A percentile compares a stretch with the other conserved stretches of the same genome.
Evolutionary conservation across 2,888 invertebrate species (phyloP).

Genomic region (Tuberolachnus salignus): DNA sequence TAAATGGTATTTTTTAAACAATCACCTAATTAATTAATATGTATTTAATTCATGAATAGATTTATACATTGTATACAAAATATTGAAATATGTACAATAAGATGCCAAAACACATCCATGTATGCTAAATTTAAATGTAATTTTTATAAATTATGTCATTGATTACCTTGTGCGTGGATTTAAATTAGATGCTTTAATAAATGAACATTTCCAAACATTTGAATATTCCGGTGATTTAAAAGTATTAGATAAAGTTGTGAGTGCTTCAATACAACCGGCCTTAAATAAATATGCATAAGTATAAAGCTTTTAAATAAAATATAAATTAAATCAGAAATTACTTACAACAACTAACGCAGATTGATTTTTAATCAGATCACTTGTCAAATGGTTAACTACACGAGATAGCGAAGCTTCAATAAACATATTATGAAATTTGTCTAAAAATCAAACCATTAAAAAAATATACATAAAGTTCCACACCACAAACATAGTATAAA

Average conservation of each 20-base stretch:
- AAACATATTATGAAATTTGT: slow-evolving; percentile 13
- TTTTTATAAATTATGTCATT: not conserved
- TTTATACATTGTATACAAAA: too few relatives aligned
- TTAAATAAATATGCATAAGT: slow-evolving; percentile 10
- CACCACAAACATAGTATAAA: not conserved
- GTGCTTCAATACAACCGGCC: slow-evolving; percentile 71
- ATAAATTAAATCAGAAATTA: not conserved
- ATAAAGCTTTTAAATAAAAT: not conserved
- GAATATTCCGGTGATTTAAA: slow-evolving; percentile 74
- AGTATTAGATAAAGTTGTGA: slow-evolving; percentile 70
- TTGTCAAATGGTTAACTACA: slow-evolving; percentile 36
- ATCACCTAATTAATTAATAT: too few relatives aligned
- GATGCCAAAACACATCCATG: too few relatives aligned
- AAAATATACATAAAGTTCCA: not conserved
- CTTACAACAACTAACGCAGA: slow-evolving; percentile 39
- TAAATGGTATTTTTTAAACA: too few relatives aligned
- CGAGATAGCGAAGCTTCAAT: slow-evolving; percentile 44
- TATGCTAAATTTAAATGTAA: slow-evolving; percentile 29
- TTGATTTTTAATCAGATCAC: slow-evolving; percentile 51
- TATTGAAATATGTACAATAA: too few relatives aligned
- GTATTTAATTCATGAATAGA: too few relatives aligned
- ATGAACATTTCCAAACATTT: slow-evolving; percentile 70
- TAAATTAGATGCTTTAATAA: slow-evolving; percentile 36
- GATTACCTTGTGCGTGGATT: slow-evolving; percentile 35
- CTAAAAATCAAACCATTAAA: slow-evolving; percentile 21